Evolutionary conservation across 2,797 vertebrate genomes (phyloP).

Genomic region (Champsocephalus esox): DNA sequence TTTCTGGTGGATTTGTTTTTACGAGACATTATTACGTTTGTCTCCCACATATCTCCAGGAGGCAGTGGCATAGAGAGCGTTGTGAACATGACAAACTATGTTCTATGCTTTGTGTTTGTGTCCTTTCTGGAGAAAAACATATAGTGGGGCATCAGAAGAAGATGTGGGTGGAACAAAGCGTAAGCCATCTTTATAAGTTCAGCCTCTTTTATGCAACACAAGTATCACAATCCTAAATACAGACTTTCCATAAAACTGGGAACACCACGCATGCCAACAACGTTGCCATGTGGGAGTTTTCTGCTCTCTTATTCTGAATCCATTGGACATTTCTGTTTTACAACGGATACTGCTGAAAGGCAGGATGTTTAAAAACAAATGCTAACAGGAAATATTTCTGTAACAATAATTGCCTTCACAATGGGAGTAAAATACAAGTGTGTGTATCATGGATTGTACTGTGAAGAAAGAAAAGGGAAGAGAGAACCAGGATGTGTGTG

Average conservation of each 20-base stretch:
- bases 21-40: slow-evolving; percentile 33
- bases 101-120: slow-evolving; percentile 30
- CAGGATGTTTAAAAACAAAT: slow-evolving; percentile 21
- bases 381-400: slow-evolving; percentile 26
- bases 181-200: slow-evolving; percentile 33
- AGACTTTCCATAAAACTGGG: slow-evolving; percentile 33
- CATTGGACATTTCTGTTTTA: slow-evolving; percentile 14
- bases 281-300: slow-evolving; percentile 50
- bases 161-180: slow-evolving; percentile 67
- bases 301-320: slow-evolving; percentile 41
- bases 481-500: slow-evolving; percentile 27
- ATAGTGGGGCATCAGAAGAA: slow-evolving; percentile 61
- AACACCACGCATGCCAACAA: slow-evolving; percentile 28
- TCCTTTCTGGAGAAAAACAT: slow-evolving; percentile 38
- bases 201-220: slow-evolving; percentile 37
- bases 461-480: neutral
- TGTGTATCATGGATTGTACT: slow-evolving; percentile 4
- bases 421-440: slow-evolving; percentile 18
- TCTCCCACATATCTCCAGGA: slow-evolving; percentile 45
- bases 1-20: slow-evolving; percentile 34
- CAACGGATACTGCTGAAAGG: slow-evolving; percentile 33
- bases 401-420: slow-evolving; percentile 21
- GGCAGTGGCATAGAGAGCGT: slow-evolving; percentile 14
- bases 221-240: slow-evolving; percentile 39
- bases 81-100: slow-evolving; percentile 35